Evolutionary conservation across 1,140 invertebrate species (phyloP).

Genomic region (Drepana arcuata): DNA sequence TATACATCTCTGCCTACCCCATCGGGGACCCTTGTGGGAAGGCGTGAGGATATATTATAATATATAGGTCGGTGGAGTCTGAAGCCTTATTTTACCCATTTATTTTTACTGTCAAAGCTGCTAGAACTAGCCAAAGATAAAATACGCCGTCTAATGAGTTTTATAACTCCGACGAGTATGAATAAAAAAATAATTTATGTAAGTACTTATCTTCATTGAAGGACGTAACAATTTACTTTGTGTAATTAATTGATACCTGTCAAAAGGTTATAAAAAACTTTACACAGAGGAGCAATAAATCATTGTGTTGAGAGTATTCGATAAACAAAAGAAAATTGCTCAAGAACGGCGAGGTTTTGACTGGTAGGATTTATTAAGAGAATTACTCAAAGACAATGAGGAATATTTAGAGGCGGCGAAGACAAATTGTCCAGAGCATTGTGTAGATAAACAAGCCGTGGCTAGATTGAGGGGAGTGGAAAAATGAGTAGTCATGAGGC

Average conservation of each 20-base stretch:
- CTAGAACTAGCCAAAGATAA: background rate
- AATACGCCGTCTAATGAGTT: background rate
- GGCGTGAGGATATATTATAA: background rate
- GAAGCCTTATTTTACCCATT: too few species aligned
- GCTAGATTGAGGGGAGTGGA: slow-evolving; percentile 13
- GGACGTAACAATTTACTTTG: slow-evolving; percentile 6
- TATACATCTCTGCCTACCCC: too few species aligned
- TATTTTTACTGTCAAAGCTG: background rate
- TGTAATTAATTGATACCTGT: slow-evolving; percentile 15
- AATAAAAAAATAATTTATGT: background rate
- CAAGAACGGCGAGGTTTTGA: slow-evolving; percentile 45
- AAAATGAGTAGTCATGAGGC: slow-evolving; percentile 3
- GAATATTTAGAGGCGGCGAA: slow-evolving; percentile 50
- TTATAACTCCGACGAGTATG: background rate
- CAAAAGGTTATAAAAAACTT: slow-evolving; percentile 11
- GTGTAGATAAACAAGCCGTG: slow-evolving; percentile 41
- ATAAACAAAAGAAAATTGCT: slow-evolving; percentile 56
- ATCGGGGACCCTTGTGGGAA: too few species aligned
- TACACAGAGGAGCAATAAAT: slow-evolving; percentile 27
- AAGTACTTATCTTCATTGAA: slow-evolving; percentile 7
- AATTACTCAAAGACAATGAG: slow-evolving; percentile 61
- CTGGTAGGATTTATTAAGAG: slow-evolving; percentile 53
- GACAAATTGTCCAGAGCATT: slow-evolving; percentile 51
- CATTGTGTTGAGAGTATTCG: slow-evolving; percentile 29
- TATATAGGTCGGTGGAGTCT: background rate